A percentile compares a stretch with the other conserved stretches of the same genome.
Conservation (phyloP, 1,140 invertebrate genomes). For the Psilanteris sp. region DNA sequence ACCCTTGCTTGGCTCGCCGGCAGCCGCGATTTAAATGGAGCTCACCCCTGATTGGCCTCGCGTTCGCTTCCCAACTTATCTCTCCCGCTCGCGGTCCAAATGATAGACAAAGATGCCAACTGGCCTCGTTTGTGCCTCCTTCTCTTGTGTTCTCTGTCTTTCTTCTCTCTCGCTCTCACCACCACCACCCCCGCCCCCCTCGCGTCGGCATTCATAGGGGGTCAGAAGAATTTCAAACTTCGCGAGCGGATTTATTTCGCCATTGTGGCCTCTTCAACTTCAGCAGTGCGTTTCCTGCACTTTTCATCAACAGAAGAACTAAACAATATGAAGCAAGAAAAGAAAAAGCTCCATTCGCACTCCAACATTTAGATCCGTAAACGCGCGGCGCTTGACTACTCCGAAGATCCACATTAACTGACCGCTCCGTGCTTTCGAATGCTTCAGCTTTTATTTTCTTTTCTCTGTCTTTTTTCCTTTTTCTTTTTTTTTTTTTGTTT, state of each 20-base stretch:
- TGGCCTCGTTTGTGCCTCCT: background rate
- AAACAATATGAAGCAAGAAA: slow-evolving; percentile 55
- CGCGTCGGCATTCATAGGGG: slow-evolving; percentile 26
- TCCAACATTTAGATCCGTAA: slow-evolving; percentile 51
- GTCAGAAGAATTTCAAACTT: slow-evolving; percentile 72
- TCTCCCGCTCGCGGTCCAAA: slow-evolving; percentile 10
- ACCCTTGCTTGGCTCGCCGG: slow-evolving; percentile 60
- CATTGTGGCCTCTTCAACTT: slow-evolving; percentile 44
- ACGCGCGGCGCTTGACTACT: slow-evolving; percentile 36
- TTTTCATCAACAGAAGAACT: slow-evolving; percentile 57
- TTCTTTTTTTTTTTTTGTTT: too few species aligned
- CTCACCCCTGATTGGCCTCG: slow-evolving; percentile 75
- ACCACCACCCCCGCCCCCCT: background rate
- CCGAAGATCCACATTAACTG: slow-evolving; percentile 51
- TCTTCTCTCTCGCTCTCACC: background rate
- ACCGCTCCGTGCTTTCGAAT: slow-evolving; percentile 46
- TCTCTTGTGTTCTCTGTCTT: too few species aligned
- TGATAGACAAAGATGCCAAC: background rate
- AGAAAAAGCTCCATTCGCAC: slow-evolving; percentile 60
- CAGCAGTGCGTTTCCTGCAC: slow-evolving; percentile 47
- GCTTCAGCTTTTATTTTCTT: slow-evolving; percentile 32
- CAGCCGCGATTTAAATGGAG: slow-evolving; percentile 73
- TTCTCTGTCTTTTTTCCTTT: too few species aligned
- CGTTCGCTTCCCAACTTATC: slow-evolving; percentile 15
- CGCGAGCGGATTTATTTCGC: slow-evolving; percentile 68